Base-by-base conservation (phyloP, 2,797 vertebrate species). In the Mus minutoides region DNA sequence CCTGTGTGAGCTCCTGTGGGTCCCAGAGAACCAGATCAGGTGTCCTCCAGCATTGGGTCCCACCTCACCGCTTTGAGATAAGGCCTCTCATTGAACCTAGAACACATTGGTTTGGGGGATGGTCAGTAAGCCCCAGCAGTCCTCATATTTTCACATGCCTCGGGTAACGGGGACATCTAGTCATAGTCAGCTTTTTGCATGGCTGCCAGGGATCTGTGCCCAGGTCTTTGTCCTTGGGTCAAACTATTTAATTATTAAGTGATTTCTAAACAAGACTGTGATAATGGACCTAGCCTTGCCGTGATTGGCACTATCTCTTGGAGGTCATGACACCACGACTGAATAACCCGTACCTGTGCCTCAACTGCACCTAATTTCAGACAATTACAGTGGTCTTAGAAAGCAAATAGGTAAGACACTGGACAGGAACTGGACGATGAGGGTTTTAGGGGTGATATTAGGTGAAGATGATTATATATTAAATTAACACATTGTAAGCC, bases 241-340 rank as follows among this genome's bases (percentile, higher is more conserved):
- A 69, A 52, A 16, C 58, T 67, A 19, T 29, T 76, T 43, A 67
- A 10, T 24, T n/a, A 49, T 67, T 67, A 52, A 49, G 49, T 49
- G 19, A 49, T 52, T 85, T n/a, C 34, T 40, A 71, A 29, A 1
- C 34, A 56, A 87, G 64, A 24, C 2, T 71, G 46, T 52, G 37
- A 37, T 67, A 12, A 49, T 6, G 4, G 22, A 26, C 16, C 4
- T n/a, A 40, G 84, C 24, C 62, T 52, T 16, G 22, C 34, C 26
- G 2, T 43, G 19, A 13, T n/a, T 26, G 54, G 1, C 2, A 0
- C 10, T 58, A 3, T 49, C 13, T 43, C 60, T 0, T 1, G 3
- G 58, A 62, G 8, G 22, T 17, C 78, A 8, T 0, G 3, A 8
- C 29, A 24, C 16, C 54, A 79, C 6, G 0, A 11, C 2, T 19